Evolutionary conservation across 2,797 vertebrate genomes (phyloP), one percentile per base, ranked within the genome.

Genomic region (Pangasius djambal): DNA sequence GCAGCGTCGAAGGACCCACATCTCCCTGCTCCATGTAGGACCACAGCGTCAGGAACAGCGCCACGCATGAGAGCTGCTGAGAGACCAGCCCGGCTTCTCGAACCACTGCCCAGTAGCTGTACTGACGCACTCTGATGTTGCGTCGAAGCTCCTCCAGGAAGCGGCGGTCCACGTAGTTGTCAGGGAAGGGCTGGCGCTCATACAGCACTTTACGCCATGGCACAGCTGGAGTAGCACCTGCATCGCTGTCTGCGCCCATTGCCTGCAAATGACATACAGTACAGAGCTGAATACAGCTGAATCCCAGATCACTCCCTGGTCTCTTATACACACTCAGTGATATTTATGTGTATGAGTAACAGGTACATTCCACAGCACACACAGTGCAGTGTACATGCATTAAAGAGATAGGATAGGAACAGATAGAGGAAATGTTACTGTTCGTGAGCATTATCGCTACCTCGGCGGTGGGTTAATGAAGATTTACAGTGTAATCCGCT

Each of bases 11-110:
- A 0, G 98, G 98, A 0, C 95, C 94, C 88, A 99, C 94, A 86
- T 93, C 69, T 81, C 98, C 98, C 89, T 97, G 94, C 25, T 98
- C 98, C 98, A 99, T 98, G 92, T 99, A 98, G 94, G 97, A 97
- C 98, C 99, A 99, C 67, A 98, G 93, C 4, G 98, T 96, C 16
- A 98, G 97, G 77, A 99, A 99, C 86, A 98, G 94, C 37, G 98
- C 98, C 89, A 99, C 98, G 75, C 98, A 99, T 88, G 98, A 98
- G n/a, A 99, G 94, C 94, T 99, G 97, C 94, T 99, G 98, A 8
- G 97, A 95, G 69, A 99, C 97, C 48, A 97, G 96, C 18, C 96
- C 97, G 0, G 98, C 97, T 92, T 99, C 98, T 34, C 96, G 97
- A 1, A 98, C 98, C 57, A 99, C 98, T 0, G 97, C 92, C 97